Base-by-base conservation (phyloP, 1,140 invertebrate genomes). In the Lepidurus arcticus region DNA sequence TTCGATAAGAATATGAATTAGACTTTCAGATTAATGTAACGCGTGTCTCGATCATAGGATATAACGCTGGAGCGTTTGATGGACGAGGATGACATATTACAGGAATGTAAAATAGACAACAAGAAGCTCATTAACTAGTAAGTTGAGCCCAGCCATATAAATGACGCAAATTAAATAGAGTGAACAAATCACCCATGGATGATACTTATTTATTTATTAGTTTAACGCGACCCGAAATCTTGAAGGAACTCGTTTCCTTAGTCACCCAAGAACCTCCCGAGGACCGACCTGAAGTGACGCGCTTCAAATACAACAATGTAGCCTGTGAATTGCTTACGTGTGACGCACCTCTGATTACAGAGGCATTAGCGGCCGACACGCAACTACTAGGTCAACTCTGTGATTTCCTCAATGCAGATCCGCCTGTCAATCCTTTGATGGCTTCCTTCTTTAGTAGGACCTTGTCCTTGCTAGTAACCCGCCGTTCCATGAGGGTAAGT, bases 391-490 rank as follows among this genome's bases (percentile, higher is more conserved):
- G 91, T 81, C 92, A 94, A 84, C 87, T 98, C 74, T 98, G 95
- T 87, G 90, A 90, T 81, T 98, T 97, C 88, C 88, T 97, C 81
- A 92, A 96, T 84, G 89, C 89, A 77, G 91, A 95, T 79, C 90
- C 93, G 83, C 92, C 93, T 45, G 88, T 98, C 73, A 98, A 98
- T 88, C 95, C 96, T 79, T 86, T 98, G 76, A 88, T 98, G 82
- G 95, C 96, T 45, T 97, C 94, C 81, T 98, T 96, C 89, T 97
- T 97, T 87, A 96, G 93, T 85, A 96, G 96, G 89, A 94, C 94
- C 76, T 90, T 98, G 85, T 91, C 93, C 82, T 91, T 94, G 84
- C 88, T 97, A 81, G 90, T 97, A 80, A 90, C 91, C 79, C 90
- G 92, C 83, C 94, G 93, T 85, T 89, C 88, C 84, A 90, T 92